Evolutionary conservation across 1,140 invertebrate genomes (phyloP).

Genomic region (Pinna nobilis): DNA sequence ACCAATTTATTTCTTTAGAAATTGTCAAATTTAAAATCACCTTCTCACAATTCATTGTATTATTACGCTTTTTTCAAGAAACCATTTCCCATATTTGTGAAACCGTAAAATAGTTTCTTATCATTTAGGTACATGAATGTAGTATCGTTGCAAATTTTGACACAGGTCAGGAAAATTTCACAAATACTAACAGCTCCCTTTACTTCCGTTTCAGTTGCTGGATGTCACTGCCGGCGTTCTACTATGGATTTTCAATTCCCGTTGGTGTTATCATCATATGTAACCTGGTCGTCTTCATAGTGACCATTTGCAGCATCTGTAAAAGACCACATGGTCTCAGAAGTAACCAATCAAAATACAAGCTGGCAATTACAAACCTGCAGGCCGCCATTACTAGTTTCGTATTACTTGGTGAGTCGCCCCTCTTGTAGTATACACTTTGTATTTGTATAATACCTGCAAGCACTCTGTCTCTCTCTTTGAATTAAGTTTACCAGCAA

Average conservation of each 20-base stretch:
- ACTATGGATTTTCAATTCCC: constrained; percentile 74
- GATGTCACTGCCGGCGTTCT: constrained; percentile 72
- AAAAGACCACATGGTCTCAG: constrained; percentile 63
- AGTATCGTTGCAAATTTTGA: too few species aligned
- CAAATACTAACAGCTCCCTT: background rate
- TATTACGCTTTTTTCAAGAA: too few species aligned
- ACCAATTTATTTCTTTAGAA: too few species aligned
- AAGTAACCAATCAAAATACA: constrained; percentile 70
- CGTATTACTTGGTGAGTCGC: constrained; percentile 68
- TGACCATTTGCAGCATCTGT: constrained; percentile 72
- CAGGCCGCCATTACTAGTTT: constrained; percentile 76
- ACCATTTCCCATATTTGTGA: too few species aligned
- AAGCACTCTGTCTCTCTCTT: too few species aligned
- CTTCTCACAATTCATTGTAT: too few species aligned
- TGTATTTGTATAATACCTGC: background rate
- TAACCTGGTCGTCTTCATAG: constrained; percentile 73
- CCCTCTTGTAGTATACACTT: background rate
- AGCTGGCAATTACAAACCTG: constrained; percentile 70
- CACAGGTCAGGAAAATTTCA: background rate
- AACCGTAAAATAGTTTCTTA: too few species aligned
- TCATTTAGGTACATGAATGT: too few species aligned
- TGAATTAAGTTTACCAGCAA: too few species aligned
- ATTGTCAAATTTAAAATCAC: too few species aligned
- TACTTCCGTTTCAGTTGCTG: constrained; percentile 71
- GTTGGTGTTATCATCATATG: constrained; percentile 71